These are phyloP conservation scores for Erebia ligea DNA, from an alignment of 2,888 invertebrate genomes.

Conservation along the genomic window DNA sequence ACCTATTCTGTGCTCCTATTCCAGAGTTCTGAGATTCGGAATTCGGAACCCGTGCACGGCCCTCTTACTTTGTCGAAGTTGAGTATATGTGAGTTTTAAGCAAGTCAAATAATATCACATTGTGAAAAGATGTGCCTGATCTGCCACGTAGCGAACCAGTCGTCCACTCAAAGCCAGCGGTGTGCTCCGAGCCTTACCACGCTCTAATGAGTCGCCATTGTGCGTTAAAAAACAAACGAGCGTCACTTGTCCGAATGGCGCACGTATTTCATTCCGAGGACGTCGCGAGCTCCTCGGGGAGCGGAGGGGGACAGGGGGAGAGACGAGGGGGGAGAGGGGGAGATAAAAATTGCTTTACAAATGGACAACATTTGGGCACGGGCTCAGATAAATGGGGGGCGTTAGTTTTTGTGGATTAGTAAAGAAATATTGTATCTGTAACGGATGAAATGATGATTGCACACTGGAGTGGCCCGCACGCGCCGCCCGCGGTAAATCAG, in stretches of 20 bases:
- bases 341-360: slow-evolving; percentile 38
- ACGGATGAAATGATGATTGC: slow-evolving; percentile 18
- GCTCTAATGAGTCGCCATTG: slow-evolving; percentile 12
- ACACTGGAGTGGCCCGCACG: background rate
- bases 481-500: background rate
- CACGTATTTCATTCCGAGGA: slow-evolving; percentile 40
- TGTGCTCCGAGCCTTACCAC: background rate
- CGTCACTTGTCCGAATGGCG: slow-evolving; percentile 9
- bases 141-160: too few relatives aligned
- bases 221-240: slow-evolving; percentile 19
- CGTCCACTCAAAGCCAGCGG: background rate
- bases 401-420: slow-evolving; percentile 39
- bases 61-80: too few relatives aligned
- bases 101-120: too few relatives aligned
- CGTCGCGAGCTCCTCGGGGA: slow-evolving; percentile 32
- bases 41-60: too few relatives aligned
- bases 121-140: too few relatives aligned
- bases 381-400: slow-evolving; percentile 33
- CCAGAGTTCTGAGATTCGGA: too few relatives aligned
- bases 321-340: background rate
- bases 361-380: slow-evolving; percentile 39
- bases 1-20: too few relatives aligned
- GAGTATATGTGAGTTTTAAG: too few relatives aligned
- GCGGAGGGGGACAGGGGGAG: background rate
- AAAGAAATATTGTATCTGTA: slow-evolving; percentile 37